Percentiles rank a stretch among this genome's conserved stretches.
Conservation (phyloP, 2,113 vertebrate genomes). For the Hippocampus zosterae region DNA sequence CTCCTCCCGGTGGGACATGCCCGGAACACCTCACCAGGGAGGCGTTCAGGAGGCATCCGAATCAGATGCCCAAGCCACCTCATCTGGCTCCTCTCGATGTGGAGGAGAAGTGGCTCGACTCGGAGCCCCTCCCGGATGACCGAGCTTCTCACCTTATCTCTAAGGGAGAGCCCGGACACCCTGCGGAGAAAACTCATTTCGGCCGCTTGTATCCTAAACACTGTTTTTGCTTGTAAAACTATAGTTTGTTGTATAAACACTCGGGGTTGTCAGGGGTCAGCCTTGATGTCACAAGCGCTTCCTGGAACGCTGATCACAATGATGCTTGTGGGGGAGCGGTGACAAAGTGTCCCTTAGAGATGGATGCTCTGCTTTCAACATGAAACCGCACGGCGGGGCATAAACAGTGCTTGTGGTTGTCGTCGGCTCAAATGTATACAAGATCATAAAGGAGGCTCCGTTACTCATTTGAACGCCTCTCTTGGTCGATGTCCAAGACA, state of each 20-base stretch:
- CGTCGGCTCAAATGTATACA: slow-evolving; percentile 41
- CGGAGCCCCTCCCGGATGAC: too few relatives aligned
- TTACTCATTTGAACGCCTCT: slow-evolving; percentile 32
- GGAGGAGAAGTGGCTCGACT: too few relatives aligned
- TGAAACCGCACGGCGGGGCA: slow-evolving; percentile 30
- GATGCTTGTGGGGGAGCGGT: slow-evolving; percentile 11
- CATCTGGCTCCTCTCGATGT: too few relatives aligned
- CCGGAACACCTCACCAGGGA: too few relatives aligned
- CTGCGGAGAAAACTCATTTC: too few relatives aligned
- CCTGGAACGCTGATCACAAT: not conserved
- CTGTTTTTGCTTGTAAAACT: not conserved
- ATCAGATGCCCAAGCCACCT: too few relatives aligned
- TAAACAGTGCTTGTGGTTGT: slow-evolving; percentile 30
- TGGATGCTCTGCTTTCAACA: slow-evolving; percentile 50
- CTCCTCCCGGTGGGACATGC: too few relatives aligned
- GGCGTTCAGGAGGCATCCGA: too few relatives aligned
- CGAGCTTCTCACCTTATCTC: too few relatives aligned
- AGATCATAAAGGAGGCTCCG: slow-evolving; percentile 25
- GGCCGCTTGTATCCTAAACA: too few relatives aligned
- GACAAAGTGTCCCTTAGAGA: slow-evolving; percentile 26
- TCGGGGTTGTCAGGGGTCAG: slow-evolving; percentile 6
- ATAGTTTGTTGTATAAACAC: slow-evolving; percentile 19
- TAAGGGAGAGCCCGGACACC: too few relatives aligned
- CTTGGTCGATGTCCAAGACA: not conserved
- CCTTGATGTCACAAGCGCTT: not conserved